Evolutionary conservation across 2,113 vertebrate species (phyloP).

Genomic region (Malurus melanocephalus): DNA sequence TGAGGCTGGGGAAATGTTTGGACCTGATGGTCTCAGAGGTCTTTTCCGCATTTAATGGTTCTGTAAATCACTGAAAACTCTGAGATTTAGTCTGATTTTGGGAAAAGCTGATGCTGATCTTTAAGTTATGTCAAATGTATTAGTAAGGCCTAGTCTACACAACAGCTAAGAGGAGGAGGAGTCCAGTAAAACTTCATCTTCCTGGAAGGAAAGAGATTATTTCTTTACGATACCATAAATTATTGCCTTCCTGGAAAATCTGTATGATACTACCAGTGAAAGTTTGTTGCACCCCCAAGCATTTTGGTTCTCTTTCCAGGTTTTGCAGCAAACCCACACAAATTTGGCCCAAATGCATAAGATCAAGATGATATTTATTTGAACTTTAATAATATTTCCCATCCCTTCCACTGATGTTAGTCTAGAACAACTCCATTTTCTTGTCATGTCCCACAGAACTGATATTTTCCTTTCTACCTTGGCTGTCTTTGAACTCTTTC

Average conservation of each 20-base stretch:
- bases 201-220: background rate
- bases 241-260: background rate
- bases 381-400: background rate
- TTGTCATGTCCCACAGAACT: background rate
- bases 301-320: background rate
- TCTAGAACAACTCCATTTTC: background rate
- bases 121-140: background rate
- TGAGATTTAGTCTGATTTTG: background rate
- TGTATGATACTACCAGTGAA: background rate
- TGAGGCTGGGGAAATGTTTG: background rate
- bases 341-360: background rate
- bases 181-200: background rate
- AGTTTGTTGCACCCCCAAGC: background rate
- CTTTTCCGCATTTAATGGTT: background rate
- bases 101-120: background rate
- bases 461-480: background rate
- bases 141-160: background rate
- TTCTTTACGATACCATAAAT: background rate
- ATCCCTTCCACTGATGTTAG: background rate
- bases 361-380: background rate
- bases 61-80: background rate
- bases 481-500: conserved; percentile 5
- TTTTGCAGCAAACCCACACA: background rate
- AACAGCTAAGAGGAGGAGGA: background rate
- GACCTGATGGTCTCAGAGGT: fast-evolving